Base-by-base conservation (phyloP, 2,888 invertebrate species). In the Chromoteleia sp. region DNA sequence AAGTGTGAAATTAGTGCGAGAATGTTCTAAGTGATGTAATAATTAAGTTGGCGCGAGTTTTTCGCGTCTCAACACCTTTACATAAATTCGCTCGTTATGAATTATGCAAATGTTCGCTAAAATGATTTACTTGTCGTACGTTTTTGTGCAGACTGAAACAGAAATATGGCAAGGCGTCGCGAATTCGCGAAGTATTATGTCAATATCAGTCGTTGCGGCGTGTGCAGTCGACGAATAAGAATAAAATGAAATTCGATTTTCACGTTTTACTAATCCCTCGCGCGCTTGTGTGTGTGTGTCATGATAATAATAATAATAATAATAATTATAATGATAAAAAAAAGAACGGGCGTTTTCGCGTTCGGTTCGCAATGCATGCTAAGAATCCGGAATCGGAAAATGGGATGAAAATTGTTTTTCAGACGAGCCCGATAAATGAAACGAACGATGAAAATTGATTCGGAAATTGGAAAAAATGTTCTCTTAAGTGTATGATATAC, bases 11-110 rank as follows among this genome's bases (percentile, higher is more conserved):
- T 74, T 74, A 58, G 65, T 21, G 56, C 25, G 52, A 19, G 50
- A 39, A 58, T 19, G 65, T 58, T 25, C 50, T 36, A 58, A 58
- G 58, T 58, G 65, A 75, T 54, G 65, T 67, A 67, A 75, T 58
- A 67, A 67, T 75, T 75, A 59, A 67, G 67, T 65, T 74, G 58
- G 48, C 58, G 36, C 33, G 45, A 39, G 65, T 75, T 75, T 75
- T 75, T 75, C 75, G 75, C 59, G 58, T n/a, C 67, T 19, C 48
- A 25, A 56, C 61, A 19, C 41, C 65, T 65, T 65, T 56, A 65
- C 63, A 52, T 19, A 67, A 67, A 67, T 67, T 59, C 52, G 17
- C 59, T 36, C 19, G 41, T 75, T 76, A 76, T 52, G 52, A 68
- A 68, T 76, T 68, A 76, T 68, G 76, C 68, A 56, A 43, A 61